Evolutionary conservation across 2,113 vertebrate species (phyloP).

Genomic region (Rhynchomys soricoides): DNA sequence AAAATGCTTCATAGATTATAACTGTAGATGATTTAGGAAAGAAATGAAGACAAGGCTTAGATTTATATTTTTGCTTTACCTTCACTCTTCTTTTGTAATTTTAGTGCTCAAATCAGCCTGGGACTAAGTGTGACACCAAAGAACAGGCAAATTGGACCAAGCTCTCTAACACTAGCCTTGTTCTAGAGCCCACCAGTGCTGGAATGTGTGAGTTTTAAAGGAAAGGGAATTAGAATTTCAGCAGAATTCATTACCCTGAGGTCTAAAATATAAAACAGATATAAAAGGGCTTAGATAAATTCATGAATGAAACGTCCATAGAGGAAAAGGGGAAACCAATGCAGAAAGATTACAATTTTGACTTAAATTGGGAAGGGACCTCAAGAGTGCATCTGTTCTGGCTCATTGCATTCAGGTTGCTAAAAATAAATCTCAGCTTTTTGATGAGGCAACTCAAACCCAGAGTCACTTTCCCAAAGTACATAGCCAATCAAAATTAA

Average conservation of each 20-base stretch:
- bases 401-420: slow-evolving; percentile 19
- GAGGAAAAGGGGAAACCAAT: slow-evolving; percentile 18
- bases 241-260: slow-evolving; percentile 44
- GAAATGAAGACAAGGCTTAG: slow-evolving; percentile 6
- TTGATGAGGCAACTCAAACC: slow-evolving; percentile 36
- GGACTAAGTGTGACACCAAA: slow-evolving; percentile 16
- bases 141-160: background rate
- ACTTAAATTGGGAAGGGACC: slow-evolving; percentile 42
- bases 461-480: slow-evolving; percentile 10
- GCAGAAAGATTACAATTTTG: slow-evolving; percentile 46
- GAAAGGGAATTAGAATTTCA: slow-evolving; percentile 37
- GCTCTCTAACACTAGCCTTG: background rate
- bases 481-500: slow-evolving; percentile 30
- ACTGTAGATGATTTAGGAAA: slow-evolving; percentile 48
- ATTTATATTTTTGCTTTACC: slow-evolving; percentile 41
- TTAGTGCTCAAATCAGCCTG: slow-evolving; percentile 38
- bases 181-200: background rate
- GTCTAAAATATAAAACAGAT: slow-evolving; percentile 60
- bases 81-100: slow-evolving; percentile 35
- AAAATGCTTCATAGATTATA: slow-evolving; percentile 52
- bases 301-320: slow-evolving; percentile 59
- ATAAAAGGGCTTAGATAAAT: slow-evolving; percentile 68
- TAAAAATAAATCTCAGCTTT: slow-evolving; percentile 35
- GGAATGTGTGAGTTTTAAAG: slow-evolving; percentile 47
- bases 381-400: slow-evolving; percentile 37